These are phyloP conservation scores for Dallia pectoralis DNA, from an alignment of 2,797 vertebrate species.

Conservation along the genomic window DNA sequence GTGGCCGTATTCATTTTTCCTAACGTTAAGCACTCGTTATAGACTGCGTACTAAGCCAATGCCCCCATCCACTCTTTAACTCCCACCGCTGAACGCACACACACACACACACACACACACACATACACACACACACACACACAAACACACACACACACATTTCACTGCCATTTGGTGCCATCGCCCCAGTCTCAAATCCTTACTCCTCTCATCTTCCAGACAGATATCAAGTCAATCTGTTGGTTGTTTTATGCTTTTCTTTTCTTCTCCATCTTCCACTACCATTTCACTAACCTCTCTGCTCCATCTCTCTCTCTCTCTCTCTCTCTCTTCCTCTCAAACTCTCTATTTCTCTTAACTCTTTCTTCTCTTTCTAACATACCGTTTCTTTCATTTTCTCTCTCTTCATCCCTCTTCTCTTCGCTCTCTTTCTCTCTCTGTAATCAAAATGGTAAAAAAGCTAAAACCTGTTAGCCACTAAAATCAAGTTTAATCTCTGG, in stretches of 20 bases:
- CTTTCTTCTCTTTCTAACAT: background rate
- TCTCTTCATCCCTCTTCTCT: constrained; percentile 19
- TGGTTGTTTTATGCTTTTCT: constrained; percentile 21
- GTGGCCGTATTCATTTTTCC: constrained; percentile 83
- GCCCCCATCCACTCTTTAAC: constrained; percentile 60
- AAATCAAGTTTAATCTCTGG: constrained; percentile 78
- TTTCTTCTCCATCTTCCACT: constrained; percentile 43
- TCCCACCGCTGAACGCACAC: constrained; percentile 51
- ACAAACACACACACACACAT: constrained; percentile 7
- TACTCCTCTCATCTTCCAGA: constrained; percentile 60
- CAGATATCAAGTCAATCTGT: constrained; percentile 54
- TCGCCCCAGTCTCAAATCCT: constrained; percentile 60
- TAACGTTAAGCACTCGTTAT: constrained; percentile 83
- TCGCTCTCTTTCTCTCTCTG: constrained; percentile 50
- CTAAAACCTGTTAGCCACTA: constrained; percentile 72
- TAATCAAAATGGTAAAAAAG: constrained; percentile 66
- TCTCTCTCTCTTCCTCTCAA: constrained; percentile 29
- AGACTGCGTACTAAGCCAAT: constrained; percentile 78
- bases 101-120: constrained; percentile 31
- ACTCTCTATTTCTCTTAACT: background rate
- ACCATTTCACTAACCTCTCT: no score
- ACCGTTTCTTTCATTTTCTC: background rate
- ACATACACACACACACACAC: constrained; percentile 9
- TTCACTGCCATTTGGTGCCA: constrained; percentile 58
- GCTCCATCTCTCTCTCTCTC: background rate